These are phyloP conservation scores for Periplaneta americana DNA, from an alignment of 1,140 invertebrate genomes.

Conservation along the genomic window DNA sequence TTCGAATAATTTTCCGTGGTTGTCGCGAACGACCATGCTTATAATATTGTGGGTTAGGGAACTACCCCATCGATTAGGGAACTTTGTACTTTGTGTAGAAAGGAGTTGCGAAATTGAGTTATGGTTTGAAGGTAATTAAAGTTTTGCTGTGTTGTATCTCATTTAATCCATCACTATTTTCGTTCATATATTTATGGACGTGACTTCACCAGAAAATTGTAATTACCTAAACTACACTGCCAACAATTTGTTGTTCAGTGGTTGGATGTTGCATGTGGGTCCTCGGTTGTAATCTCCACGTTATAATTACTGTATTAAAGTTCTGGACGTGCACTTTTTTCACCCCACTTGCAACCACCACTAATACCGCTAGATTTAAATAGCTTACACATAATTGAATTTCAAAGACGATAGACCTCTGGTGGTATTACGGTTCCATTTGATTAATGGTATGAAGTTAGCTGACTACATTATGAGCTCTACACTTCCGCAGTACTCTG, in stretches of 20 bases:
- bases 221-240: neutral
- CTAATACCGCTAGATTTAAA: neutral
- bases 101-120: no score
- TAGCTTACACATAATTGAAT: neutral
- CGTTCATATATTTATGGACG: neutral
- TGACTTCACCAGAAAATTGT: neutral
- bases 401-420: neutral
- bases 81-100: no score
- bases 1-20: no score
- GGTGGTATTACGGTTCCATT: neutral
- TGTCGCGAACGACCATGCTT: no score
- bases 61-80: no score
- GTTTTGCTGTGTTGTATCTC: no score
- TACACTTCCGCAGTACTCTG: no score
- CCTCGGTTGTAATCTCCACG: neutral
- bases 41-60: no score
- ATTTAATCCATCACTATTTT: no score
- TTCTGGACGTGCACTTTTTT: neutral
- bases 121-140: no score
- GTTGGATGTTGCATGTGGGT: neutral
- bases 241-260: no score
- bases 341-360: neutral
- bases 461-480: no score
- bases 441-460: neutral
- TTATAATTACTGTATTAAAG: neutral